Evolutionary conservation across 2,113 vertebrate species (phyloP).

Genomic region (Spea bombifrons): DNA sequence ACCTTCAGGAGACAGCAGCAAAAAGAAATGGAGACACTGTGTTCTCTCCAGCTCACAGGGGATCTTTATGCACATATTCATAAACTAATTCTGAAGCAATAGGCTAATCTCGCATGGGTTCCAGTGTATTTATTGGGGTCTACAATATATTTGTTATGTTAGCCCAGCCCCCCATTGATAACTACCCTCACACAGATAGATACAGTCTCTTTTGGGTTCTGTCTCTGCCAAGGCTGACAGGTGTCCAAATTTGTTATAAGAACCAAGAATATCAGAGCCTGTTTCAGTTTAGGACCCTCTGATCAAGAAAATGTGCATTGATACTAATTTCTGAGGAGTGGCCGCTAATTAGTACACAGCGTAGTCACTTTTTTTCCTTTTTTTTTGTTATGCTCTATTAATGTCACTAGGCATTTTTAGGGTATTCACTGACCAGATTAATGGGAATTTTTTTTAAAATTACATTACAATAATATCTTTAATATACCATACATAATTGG

Average conservation of each 20-base stretch:
- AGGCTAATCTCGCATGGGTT: background rate
- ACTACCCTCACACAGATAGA: background rate
- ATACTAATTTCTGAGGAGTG: too few relatives aligned
- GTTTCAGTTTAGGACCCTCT: too few relatives aligned
- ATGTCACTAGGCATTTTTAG: too few relatives aligned
- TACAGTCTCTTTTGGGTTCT: background rate
- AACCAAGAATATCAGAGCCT: background rate
- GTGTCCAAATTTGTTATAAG: background rate
- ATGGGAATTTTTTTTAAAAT: too few relatives aligned
- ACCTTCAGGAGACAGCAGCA: slow-evolving; percentile 38
- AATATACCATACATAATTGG: too few relatives aligned
- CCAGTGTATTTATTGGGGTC: slow-evolving; percentile 10
- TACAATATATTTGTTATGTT: slow-evolving; percentile 15
- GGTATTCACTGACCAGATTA: too few relatives aligned
- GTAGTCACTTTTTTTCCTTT: too few relatives aligned
- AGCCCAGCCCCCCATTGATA: slow-evolving; percentile 18
- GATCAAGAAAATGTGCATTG: too few relatives aligned
- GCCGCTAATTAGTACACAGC: too few relatives aligned
- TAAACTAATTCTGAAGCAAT: background rate
- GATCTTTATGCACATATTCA: slow-evolving; percentile 18
- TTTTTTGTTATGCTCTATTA: too few relatives aligned
- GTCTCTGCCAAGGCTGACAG: background rate
- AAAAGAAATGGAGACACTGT: slow-evolving; percentile 5
- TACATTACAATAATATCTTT: too few relatives aligned
- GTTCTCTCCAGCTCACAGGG: background rate